Percentiles rank a stretch among this genome's conserved stretches.
These are phyloP conservation scores for Calameuta pallipes DNA, from an alignment of 2,888 invertebrate species.

Conservation along the genomic window DNA sequence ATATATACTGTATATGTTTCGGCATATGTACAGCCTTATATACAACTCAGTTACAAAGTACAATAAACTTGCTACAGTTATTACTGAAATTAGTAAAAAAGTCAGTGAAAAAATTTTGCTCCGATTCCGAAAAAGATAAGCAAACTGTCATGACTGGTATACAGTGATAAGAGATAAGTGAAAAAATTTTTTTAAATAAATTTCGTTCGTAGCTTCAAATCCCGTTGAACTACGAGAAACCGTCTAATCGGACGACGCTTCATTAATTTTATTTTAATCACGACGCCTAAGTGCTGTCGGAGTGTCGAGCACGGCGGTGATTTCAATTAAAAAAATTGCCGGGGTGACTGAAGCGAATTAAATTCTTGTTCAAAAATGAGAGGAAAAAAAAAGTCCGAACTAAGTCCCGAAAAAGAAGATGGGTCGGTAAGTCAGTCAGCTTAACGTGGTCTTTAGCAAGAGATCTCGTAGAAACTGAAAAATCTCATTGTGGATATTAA, in stretches of 20 bases:
- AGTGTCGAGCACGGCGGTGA: not conserved
- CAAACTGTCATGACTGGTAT: not conserved
- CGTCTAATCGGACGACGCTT: not conserved
- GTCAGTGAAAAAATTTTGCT: not conserved
- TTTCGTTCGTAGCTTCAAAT: not conserved
- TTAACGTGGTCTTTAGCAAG: not conserved
- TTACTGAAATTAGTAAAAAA: not conserved
- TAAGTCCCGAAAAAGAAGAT: not conserved
- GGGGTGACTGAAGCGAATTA: not conserved
- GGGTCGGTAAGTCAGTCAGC: not conserved
- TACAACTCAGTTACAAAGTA: not conserved
- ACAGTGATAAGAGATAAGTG: not conserved
- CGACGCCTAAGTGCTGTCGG: not conserved
- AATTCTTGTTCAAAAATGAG: not conserved
- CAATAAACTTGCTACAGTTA: not conserved
- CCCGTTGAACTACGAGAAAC: not conserved
- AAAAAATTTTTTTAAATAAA: not conserved
- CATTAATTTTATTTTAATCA: conserved; percentile 4
- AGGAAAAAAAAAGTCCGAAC: not conserved
- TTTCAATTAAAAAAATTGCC: not conserved
- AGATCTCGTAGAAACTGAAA: not conserved
- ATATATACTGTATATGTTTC: not conserved
- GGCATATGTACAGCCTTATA: not conserved
- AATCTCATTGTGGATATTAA: not conserved
- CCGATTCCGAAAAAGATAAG: not conserved